These are phyloP conservation scores for Echeneis naucrates DNA, from an alignment of 2,797 vertebrate species.

Conservation along the genomic window DNA sequence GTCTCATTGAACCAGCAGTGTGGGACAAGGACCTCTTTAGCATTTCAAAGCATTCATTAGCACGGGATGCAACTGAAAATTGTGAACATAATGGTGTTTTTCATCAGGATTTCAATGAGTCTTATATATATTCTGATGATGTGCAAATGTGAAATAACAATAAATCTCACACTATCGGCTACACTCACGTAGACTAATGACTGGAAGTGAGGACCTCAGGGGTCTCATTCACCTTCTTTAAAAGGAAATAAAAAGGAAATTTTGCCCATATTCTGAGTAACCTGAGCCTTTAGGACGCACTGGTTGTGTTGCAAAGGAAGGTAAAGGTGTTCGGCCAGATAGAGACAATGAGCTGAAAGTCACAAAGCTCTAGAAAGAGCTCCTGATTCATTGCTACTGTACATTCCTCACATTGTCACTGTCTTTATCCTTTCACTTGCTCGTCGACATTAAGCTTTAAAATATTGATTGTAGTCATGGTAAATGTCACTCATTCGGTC, in stretches of 20 bases:
- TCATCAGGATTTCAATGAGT: slow-evolving; percentile 62
- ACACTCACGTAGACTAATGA: slow-evolving; percentile 26
- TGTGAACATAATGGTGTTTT: slow-evolving; percentile 43
- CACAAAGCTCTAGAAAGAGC: neutral
- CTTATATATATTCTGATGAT: slow-evolving; percentile 62
- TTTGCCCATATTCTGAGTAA: neutral
- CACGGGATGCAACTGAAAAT: slow-evolving; percentile 26
- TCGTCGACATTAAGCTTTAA: neutral
- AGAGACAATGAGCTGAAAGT: neutral
- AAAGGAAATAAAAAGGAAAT: neutral
- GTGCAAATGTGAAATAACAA: slow-evolving; percentile 65
- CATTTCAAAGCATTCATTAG: slow-evolving; percentile 78
- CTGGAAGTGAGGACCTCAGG: slow-evolving; percentile 7
- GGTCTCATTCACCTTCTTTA: slow-evolving; percentile 26
- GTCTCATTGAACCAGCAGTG: slow-evolving; percentile 50
- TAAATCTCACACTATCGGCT: slow-evolving; percentile 31
- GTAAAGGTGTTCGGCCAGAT: neutral
- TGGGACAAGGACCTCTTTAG: slow-evolving; percentile 64
- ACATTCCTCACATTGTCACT: neutral
- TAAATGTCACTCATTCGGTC: neutral
- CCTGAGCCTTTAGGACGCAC: neutral
- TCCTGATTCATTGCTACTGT: neutral
- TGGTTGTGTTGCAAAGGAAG: neutral
- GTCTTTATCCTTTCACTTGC: neutral
- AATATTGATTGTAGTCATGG: too few relatives aligned